These are phyloP conservation scores for Haliclona indistincta DNA, from an alignment of 37 sponge, comb jelly and placozoan species.

Conservation along the genomic window DNA sequence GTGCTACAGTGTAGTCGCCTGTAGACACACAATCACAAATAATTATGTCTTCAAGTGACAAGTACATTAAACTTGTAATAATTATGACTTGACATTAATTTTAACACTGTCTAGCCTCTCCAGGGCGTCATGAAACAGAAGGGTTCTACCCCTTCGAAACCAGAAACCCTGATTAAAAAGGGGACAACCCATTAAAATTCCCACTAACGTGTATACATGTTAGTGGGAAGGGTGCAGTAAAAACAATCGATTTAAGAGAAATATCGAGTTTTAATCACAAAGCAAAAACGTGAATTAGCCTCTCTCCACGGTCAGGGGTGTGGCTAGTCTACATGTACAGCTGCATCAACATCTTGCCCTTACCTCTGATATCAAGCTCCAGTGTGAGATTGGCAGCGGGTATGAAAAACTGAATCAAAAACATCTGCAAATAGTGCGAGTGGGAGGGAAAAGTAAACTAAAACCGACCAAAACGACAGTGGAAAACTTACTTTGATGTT, in stretches of 20 bases:
- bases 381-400: conserved; percentile 22
- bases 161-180: too few species aligned
- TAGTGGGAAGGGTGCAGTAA: neutral
- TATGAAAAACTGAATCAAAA: conserved; percentile 46
- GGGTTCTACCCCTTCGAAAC: too few species aligned
- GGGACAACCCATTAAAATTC: too few species aligned
- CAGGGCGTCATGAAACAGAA: too few species aligned
- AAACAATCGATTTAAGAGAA: neutral
- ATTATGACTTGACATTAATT: too few species aligned
- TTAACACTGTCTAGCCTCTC: too few species aligned
- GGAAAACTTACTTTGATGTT: conserved; percentile 32
- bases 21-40: neutral
- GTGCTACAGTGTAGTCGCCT: conserved; percentile 70
- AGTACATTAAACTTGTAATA: neutral
- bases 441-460: neutral
- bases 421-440: conserved; percentile 16
- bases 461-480: neutral
- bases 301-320: neutral
- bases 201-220: neutral
- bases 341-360: neutral
- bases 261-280: neutral
- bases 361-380: conserved; percentile 52
- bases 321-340: neutral
- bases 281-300: neutral
- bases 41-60: neutral